Evolutionary conservation across 2,888 invertebrate genomes (phyloP), one percentile per base, ranked within the genome.

Genomic region (Folsomia manolachei): DNA sequence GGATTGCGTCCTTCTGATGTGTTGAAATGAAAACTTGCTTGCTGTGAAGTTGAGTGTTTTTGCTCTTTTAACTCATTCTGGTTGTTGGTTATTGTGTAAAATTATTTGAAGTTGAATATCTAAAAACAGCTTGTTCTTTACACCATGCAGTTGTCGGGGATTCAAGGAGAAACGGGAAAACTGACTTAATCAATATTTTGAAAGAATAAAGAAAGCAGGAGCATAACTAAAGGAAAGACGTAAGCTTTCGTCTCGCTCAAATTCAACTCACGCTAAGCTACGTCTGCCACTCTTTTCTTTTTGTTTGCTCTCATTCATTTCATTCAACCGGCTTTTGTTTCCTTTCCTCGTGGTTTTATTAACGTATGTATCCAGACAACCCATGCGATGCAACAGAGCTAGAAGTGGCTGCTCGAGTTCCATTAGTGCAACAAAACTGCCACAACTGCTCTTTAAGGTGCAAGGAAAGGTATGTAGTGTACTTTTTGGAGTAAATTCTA

Each of bases 151-250:
- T 19, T 7, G 19, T 56, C 11, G 56, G 11, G 39, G 39, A 39
- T 9, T 14, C 39, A 39, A 39, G 7, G 14, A 39, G 39, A 4
- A 14, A 14, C 39, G 39, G 14, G 39, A 39, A 14, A 39, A 14
- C 39, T 39, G 56, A 56, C 56, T 56, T 56, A 56, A 56, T 56
- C 56, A 56, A 56, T 56, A 56, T 56, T 56, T 19, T 56, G 56
- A 19, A 56, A 21, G 19, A 56, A 56, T 18, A 56, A 56, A 56
- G 56, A 56, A 56, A 56, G 56, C 21, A 56, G 39, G 39, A 39
- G 39, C 4, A 39, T 9, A n/a, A n/a, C n/a, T n/a, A 14, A 56
- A 56, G 56, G n/a, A 56, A 56, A 56, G 56, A 56, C 56, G 18
- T n/a, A 7, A 7, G 18, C 21, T 56, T 56, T 56, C 56, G 56